These are phyloP conservation scores for Drosophila tropicalis DNA, from an alignment of 1,140 invertebrate genomes.

Conservation along the genomic window DNA sequence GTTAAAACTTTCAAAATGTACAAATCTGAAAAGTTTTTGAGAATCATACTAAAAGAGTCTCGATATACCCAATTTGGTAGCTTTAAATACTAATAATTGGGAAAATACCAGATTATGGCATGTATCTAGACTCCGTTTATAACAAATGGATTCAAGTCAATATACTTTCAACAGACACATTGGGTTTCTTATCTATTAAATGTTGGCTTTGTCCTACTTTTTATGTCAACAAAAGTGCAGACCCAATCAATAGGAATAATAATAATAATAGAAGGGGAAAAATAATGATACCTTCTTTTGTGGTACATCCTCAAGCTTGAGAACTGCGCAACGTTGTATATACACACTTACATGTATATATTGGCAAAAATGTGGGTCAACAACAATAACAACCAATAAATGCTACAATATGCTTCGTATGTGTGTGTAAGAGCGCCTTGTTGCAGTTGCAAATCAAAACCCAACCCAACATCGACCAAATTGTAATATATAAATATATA, in stretches of 20 bases:
- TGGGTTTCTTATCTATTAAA: not conserved
- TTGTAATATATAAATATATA: not conserved
- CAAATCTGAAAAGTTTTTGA: too few species aligned
- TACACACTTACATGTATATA: constrained; percentile 46
- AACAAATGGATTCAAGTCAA: not conserved
- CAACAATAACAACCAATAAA: constrained; percentile 78
- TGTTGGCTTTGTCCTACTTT: constrained; percentile 28
- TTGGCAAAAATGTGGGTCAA: constrained; percentile 78
- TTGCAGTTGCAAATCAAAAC: constrained; percentile 61
- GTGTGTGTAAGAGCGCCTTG: constrained; percentile 29
- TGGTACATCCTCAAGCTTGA: constrained; percentile 40
- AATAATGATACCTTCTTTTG: constrained; percentile 41
- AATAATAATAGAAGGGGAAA: constrained; percentile 39
- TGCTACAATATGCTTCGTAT: constrained; percentile 57
- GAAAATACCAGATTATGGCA: too few species aligned
- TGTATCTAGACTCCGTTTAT: too few species aligned
- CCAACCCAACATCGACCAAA: constrained; percentile 52
- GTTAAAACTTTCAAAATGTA: too few species aligned
- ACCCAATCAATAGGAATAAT: constrained; percentile 38
- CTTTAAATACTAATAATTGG: too few species aligned
- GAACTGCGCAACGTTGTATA: not conserved
- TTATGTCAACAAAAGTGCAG: constrained; percentile 5
- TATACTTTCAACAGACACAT: not conserved
- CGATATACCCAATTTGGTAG: too few species aligned
- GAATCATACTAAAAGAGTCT: too few species aligned